Base-by-base conservation (phyloP, 2,113 vertebrate genomes). In the Columbina picui region DNA sequence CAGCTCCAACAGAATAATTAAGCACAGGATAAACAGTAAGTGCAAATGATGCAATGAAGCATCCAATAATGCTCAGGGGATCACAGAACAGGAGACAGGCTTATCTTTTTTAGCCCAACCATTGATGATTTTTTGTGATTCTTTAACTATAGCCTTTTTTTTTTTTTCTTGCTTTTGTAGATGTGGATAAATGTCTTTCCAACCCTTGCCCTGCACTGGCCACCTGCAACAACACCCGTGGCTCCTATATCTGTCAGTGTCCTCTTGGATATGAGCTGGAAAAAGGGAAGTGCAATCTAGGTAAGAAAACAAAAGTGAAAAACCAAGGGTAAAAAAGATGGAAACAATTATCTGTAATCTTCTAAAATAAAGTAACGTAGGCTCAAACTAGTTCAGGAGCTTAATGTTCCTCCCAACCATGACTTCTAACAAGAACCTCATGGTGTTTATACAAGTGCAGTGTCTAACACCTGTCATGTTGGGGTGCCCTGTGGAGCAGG, bases 171-270 rank as follows among this genome's bases (percentile, higher is more conserved):
- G 52, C 45, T 89, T 92, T 94, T 50, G 21, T 96, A 99, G 99
- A 99, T 97, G 93, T 99, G 91, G 98, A 99, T 38, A 99, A 99
- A 95, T 99, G 99, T 94, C 97, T 98, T 92, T 98, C 87, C 23
- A 97, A 97, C 50, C 99, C 98, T 53, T 99, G 99, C 86, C 99
- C 99, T 11, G 63, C 94, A 0, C 96, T 97, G 67, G 98, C 99
- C 90, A 94, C 21, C 12, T 99, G 99, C 95, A 98, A 98, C 74
- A 99, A 98, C 96, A 99, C 98, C 18, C 97, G 55, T 84, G 99
- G 98, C 55, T 99, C 99, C 74, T 99, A 99, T 93, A 97, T 96
- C 96, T 99, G 99, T 93, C 98, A 97, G 56, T 99, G 99, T 97
- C 98, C 98, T 3, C 97, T 99, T 22, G 99, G 99, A 64, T 99